Evolutionary conservation across 2,113 vertebrate genomes (phyloP), one percentile per base, ranked within the genome.

Genomic region (Tapirus terrestris): DNA sequence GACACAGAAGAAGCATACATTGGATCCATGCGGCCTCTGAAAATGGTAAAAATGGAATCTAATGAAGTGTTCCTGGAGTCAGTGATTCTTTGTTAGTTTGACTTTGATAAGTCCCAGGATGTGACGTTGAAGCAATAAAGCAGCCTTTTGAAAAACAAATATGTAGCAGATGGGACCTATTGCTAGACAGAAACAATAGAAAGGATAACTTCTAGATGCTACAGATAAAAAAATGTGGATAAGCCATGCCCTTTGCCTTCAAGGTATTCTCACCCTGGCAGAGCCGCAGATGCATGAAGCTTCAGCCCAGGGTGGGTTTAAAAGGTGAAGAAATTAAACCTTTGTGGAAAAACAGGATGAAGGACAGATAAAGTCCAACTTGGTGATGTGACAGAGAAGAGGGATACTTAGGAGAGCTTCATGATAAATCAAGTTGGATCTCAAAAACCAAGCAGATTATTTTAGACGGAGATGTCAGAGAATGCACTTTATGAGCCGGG

Each of bases 21-120:
- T 1, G 99, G 99, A 92, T 99, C 99, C 25, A 98, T 99, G 98
- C 98, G 99, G 72, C 99, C 99, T 21, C 99, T 99, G 92, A 99
- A 99, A 99, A 99, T 99, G 99, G 99, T 99, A 98, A 76, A 85
- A 33, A 80, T 11, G 68, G 82, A 45, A 72, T 33, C 31, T 11
- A 48, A 14, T 12, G 8, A 23, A 20, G 9, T 56, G 31, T 60
- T 79, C 73, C 39, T 25, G 25, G 58, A 63, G 68, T 60, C 7
- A 5, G 43, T 81, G 58, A 20, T 63, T 68, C 27, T 73, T 51
- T 43, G n/a, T 14, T 56, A 89, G 33, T 14, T 63, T 83, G 73
- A 80, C 68, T 4, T 75, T 14, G 31, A 3, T 29, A n/a, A 36
- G 29, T 51, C 27, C 16, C 8, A 56, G 68, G 68, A 48, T 70